Evolutionary conservation across 2,888 invertebrate genomes (phyloP).

Genomic region (Xestia rhomboidea): DNA sequence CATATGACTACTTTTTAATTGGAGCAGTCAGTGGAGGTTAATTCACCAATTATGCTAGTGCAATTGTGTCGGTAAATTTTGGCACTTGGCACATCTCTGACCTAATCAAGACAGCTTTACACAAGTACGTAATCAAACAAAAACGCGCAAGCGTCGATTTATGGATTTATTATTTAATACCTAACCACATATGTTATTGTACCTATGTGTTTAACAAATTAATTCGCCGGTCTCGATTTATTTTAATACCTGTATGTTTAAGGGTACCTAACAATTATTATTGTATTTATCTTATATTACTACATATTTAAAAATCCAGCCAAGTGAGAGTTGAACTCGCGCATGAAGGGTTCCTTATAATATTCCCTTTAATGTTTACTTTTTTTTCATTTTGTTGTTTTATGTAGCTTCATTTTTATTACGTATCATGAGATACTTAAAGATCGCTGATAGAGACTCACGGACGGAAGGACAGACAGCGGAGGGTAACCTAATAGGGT

Average conservation of each 20-base stretch:
- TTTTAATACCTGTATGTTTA: background rate
- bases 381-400: background rate
- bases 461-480: too few relatives aligned
- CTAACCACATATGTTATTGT: too few relatives aligned
- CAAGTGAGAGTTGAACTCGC: too few relatives aligned
- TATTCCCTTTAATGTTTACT: too few relatives aligned
- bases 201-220: background rate
- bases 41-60: background rate
- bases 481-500: too few relatives aligned
- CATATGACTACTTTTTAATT: background rate
- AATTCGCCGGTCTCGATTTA: background rate
- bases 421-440: too few relatives aligned
- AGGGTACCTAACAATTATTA: background rate
- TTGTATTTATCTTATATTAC: too few relatives aligned
- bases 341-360: too few relatives aligned
- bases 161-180: background rate
- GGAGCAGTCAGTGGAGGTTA: background rate
- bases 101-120: conserved; percentile 6
- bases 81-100: background rate
- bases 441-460: too few relatives aligned
- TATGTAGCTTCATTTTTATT: too few relatives aligned
- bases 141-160: conserved; percentile 23
- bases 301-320: background rate
- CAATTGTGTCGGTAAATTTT: background rate
- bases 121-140: conserved; percentile 15